phyloP scores from a whole-genome alignment of 1,140 invertebrate genomes.

The Zaprionus africanus region DNA sequence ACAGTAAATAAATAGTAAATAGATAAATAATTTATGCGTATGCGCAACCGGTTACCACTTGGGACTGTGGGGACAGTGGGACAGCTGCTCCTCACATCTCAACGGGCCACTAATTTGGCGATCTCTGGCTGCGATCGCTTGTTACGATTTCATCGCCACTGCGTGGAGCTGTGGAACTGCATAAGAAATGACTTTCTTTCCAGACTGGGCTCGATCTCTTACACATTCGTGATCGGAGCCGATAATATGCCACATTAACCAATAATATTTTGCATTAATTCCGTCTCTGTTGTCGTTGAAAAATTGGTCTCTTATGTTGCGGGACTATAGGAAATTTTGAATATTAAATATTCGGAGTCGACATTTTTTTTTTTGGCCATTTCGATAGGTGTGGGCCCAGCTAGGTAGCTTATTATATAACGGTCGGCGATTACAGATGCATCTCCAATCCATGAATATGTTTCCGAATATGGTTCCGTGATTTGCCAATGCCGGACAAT shows the following conservation, averaged over 20 bases:
- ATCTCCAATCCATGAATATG: constrained; percentile 58
- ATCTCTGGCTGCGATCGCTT: constrained; percentile 15
- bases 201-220: constrained; percentile 35
- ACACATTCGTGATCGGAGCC: constrained; percentile 35
- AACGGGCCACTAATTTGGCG: constrained; percentile 61
- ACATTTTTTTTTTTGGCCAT: constrained; percentile 22
- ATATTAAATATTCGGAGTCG: constrained; percentile 29
- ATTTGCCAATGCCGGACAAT: constrained; percentile 75
- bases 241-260: constrained; percentile 36
- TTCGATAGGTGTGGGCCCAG: constrained; percentile 21
- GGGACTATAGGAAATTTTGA: constrained; percentile 55
- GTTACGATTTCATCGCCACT: constrained; percentile 28
- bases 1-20: constrained; percentile 42
- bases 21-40: constrained; percentile 56
- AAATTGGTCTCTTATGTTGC: constrained; percentile 66
- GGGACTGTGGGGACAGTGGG: constrained; percentile 14
- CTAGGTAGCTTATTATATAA: constrained; percentile 66
- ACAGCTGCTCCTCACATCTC: constrained; percentile 35
- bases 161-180: constrained; percentile 27
- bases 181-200: constrained; percentile 74
- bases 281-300: constrained; percentile 48
- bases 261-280: constrained; percentile 80
- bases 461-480: constrained; percentile 64
- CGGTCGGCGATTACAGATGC: constrained; percentile 36
- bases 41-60: constrained; percentile 23